phyloP scores from a whole-genome alignment of 2,113 vertebrate genomes.

The Epinephelus moara region DNA sequence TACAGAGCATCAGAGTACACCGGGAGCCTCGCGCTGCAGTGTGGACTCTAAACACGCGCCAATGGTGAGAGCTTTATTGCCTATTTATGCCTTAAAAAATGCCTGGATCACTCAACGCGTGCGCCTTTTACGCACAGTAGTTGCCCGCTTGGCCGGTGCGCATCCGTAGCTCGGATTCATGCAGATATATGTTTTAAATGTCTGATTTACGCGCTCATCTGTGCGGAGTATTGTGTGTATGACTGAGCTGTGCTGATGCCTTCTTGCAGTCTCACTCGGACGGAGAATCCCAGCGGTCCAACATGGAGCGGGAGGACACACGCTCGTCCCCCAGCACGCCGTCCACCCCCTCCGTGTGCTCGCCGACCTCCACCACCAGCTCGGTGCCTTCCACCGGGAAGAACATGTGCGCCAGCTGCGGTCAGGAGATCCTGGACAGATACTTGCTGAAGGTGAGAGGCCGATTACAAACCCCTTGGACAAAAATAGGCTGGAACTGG shows the following conservation, averaged over 20 bases:
- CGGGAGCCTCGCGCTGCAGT: conserved; percentile 87
- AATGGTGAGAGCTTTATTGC: conserved; percentile 89
- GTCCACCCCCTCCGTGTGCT: conserved; percentile 95
- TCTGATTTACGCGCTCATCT: not conserved
- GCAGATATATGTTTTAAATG: not conserved
- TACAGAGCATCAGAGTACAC: conserved; percentile 87
- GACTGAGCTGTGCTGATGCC: conserved; percentile 40
- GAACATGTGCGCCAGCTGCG: conserved; percentile 97
- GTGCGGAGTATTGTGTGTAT: conserved; percentile 10
- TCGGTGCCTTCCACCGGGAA: conserved; percentile 92
- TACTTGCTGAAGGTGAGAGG: conserved; percentile 94
- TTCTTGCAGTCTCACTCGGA: conserved; percentile 91
- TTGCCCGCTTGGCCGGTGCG: not conserved
- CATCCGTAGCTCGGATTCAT: not conserved
- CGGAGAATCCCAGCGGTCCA: conserved; percentile 90
- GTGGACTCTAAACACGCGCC: conserved; percentile 87
- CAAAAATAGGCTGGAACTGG: not conserved
- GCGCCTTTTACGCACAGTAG: not conserved
- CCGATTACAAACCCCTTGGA: accelerated
- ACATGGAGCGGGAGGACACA: conserved; percentile 94
- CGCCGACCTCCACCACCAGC: conserved; percentile 91
- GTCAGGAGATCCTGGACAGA: conserved; percentile 95
- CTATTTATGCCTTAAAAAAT: conserved; percentile 22
- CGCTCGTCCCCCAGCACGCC: conserved; percentile 93
- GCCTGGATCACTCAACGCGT: not conserved